Conservation (phyloP, 2,888 invertebrate genomes). For the Ophraella communa region DNA sequence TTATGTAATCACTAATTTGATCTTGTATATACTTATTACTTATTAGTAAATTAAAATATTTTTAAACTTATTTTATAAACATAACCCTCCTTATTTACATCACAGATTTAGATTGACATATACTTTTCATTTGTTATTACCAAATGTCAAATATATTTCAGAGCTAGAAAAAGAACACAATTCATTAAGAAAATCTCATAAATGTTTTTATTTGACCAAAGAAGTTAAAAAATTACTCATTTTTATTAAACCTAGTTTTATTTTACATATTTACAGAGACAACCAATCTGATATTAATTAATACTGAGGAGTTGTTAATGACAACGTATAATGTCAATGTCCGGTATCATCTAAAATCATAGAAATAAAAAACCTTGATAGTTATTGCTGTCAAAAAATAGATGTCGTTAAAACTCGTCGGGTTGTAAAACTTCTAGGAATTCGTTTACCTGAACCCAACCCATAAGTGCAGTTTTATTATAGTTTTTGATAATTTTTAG, state of each 20-base stretch:
- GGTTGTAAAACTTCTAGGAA: conserved; percentile 35
- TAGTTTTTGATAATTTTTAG: conserved; percentile 34
- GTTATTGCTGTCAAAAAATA: conserved; percentile 17
- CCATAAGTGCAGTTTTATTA: conserved; percentile 45
- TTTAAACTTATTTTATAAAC: conserved; percentile 2
- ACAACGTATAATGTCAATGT: no score
- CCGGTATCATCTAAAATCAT: background rate
- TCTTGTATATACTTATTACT: background rate
- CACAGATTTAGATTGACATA: conserved; percentile 1
- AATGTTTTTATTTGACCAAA: no score
- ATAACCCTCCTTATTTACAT: background rate
- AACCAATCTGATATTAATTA: no score
- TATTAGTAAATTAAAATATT: background rate
- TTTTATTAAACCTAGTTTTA: no score
- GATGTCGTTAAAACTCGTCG: conserved; percentile 37
- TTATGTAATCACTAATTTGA: background rate
- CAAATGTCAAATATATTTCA: background rate
- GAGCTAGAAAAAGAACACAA: background rate
- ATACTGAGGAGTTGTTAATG: no score
- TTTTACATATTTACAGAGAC: no score
- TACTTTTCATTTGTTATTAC: background rate
- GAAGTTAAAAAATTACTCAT: no score
- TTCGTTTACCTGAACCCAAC: conserved; percentile 50
- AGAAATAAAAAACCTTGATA: background rate
- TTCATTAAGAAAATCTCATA: no score